Conservation (phyloP, 23 tunicate genomes). For the Trididemnum miniatum region DNA sequence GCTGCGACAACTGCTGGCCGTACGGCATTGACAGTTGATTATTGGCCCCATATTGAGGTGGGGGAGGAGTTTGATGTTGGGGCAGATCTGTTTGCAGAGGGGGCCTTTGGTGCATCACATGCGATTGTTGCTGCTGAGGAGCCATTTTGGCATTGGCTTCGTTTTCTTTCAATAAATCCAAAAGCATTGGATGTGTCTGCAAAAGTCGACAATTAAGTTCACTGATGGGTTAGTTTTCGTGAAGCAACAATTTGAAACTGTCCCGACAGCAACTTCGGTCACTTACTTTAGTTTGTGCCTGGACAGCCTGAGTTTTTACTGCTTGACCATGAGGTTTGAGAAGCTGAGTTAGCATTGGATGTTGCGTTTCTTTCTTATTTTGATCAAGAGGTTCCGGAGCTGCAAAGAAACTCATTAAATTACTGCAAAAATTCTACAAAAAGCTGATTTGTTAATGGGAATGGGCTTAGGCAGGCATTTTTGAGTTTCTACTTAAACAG, state of each 20-base stretch:
- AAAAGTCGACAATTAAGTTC: too few relatives aligned
- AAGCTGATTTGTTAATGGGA: too few relatives aligned
- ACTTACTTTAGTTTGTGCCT: too few relatives aligned
- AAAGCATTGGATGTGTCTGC: slow-evolving; percentile 80
- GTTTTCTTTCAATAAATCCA: slow-evolving; percentile 56
- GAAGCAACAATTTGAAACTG: too few relatives aligned
- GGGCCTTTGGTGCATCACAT: slow-evolving; percentile 12
- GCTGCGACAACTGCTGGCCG: slow-evolving; percentile 3
- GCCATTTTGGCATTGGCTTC: not conserved
- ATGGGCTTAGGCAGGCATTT: too few relatives aligned
- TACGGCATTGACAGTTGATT: not conserved
- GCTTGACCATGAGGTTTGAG: slow-evolving; percentile 41
- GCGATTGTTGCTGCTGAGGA: slow-evolving; percentile 13
- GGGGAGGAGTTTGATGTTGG: slow-evolving; percentile 8
- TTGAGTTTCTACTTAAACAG: too few relatives aligned
- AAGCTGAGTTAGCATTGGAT: slow-evolving; percentile 73
- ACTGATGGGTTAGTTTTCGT: too few relatives aligned
- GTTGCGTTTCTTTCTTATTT: slow-evolving; percentile 37
- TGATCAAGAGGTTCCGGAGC: not conserved
- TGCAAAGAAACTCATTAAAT: slow-evolving; percentile 24
- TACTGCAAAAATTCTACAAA: too few relatives aligned
- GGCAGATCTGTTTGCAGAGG: slow-evolving; percentile 5
- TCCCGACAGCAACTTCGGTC: too few relatives aligned
- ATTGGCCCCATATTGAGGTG: not conserved
- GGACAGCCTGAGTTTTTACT: not conserved